Percentiles rank a stretch among this genome's conserved stretches.
Evolutionary conservation across 2,113 vertebrate genomes (phyloP).

Genomic region (Athene cunicularia): DNA sequence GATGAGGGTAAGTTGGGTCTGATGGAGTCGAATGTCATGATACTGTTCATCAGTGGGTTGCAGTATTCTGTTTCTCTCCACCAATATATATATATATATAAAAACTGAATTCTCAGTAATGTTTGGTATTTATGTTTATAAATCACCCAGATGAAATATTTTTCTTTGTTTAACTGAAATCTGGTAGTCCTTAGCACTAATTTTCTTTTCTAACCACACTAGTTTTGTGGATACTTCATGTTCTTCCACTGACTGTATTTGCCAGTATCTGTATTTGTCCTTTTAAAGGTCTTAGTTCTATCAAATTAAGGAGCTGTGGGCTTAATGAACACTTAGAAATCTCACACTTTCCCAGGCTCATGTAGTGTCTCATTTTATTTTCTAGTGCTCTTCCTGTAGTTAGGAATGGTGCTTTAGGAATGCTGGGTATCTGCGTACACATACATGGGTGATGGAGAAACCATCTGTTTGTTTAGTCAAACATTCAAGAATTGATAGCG

Average conservation of each 20-base stretch:
- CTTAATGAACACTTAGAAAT: background rate
- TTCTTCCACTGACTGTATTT: background rate
- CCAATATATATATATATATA: background rate
- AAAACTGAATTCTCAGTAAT: background rate
- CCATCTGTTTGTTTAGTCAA: background rate
- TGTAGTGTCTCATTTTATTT: background rate
- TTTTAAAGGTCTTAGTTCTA: background rate
- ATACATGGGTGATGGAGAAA: background rate
- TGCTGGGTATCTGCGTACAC: fast-evolving
- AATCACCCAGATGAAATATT: background rate
- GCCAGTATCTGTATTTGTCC: background rate
- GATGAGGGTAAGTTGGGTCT: background rate
- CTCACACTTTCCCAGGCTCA: background rate
- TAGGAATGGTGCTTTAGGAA: background rate
- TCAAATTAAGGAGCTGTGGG: background rate
- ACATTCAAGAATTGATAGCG: background rate
- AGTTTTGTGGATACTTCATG: background rate
- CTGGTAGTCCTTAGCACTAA: background rate
- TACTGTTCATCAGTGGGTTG: background rate
- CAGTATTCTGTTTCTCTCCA: background rate
- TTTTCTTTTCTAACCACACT: background rate
- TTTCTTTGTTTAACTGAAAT: background rate
- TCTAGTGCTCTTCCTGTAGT: background rate
- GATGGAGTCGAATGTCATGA: background rate
- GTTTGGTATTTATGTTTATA: background rate